phyloP scores from a whole-genome alignment of 2,888 invertebrate genomes.

The Chymomyza caudatula region DNA sequence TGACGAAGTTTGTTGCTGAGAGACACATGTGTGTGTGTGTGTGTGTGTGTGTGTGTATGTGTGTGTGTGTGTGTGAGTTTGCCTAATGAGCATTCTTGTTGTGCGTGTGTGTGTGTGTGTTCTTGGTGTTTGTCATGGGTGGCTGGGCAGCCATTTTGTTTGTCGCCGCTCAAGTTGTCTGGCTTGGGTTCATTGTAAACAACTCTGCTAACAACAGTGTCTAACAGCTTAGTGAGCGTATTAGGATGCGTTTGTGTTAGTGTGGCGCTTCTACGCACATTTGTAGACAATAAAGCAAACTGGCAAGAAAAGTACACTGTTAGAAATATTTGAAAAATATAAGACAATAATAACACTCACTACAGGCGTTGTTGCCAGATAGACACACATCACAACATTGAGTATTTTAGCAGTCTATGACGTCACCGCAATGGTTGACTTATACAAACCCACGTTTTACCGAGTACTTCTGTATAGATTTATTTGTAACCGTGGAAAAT shows the following conservation, averaged over 20 bases:
- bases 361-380: too few relatives aligned
- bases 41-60: constrained; percentile 27
- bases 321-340: not conserved
- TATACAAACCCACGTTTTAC: too few relatives aligned
- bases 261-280: not conserved
- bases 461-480: too few relatives aligned
- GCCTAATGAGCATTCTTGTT: not conserved
- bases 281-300: constrained; percentile 1
- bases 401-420: too few relatives aligned
- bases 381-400: too few relatives aligned
- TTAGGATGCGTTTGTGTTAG: not conserved
- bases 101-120: constrained; percentile 5
- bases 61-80: too few relatives aligned
- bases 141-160: constrained; percentile 50
- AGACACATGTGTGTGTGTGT: constrained; percentile 6
- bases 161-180: constrained; percentile 59
- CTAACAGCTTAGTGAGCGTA: not conserved
- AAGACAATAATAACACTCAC: too few relatives aligned
- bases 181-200: constrained; percentile 64
- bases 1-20: constrained; percentile 47
- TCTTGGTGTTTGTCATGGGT: constrained; percentile 20
- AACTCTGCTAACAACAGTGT: constrained; percentile 60
- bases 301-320: not conserved
- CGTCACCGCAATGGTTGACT: too few relatives aligned
- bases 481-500: too few relatives aligned